A percentile compares a stretch with the other conserved stretches of the same genome.
phyloP scores from a whole-genome alignment of 1,140 invertebrate genomes.

The Danaus melanippus region DNA sequence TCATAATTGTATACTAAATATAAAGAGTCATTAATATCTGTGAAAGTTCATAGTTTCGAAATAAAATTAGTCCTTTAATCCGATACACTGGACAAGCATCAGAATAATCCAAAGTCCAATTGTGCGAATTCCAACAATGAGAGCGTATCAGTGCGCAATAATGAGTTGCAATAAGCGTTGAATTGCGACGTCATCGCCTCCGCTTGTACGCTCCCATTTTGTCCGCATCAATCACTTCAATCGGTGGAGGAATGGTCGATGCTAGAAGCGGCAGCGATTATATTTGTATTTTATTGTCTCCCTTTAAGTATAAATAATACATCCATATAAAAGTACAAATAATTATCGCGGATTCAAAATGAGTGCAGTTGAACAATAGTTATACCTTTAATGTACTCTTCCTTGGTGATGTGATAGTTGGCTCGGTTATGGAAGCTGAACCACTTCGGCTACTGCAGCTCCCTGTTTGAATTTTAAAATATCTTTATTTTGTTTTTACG shows the following conservation, averaged over 20 bases:
- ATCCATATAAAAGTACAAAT: not conserved
- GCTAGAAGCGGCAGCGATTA: too few species aligned
- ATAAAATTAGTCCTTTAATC: not conserved
- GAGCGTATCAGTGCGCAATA: not conserved
- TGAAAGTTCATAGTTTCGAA: not conserved
- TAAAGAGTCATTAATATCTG: not conserved
- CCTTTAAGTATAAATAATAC: not conserved
- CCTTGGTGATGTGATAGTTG: conserved; percentile 30
- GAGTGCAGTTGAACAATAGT: conserved; percentile 21
- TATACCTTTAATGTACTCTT: conserved; percentile 54
- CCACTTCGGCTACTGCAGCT: conserved; percentile 28
- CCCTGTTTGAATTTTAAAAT: conserved; percentile 13
- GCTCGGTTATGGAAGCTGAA: conserved; percentile 25
- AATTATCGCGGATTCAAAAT: not conserved
- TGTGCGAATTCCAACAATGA: conserved; percentile 2
- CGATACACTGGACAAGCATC: not conserved
- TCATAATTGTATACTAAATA: not conserved
- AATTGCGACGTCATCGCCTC: conserved; percentile 15
- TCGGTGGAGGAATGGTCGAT: conserved; percentile 2
- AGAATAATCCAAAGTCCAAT: conserved; percentile 1
- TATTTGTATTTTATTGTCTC: too few species aligned
- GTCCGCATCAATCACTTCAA: conserved; percentile 21
- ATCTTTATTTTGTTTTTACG: too few species aligned
- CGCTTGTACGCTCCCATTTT: conserved; percentile 13
- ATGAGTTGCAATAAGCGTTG: conserved; percentile 9